Evolutionary conservation across 2,113 vertebrate genomes (phyloP).

Genomic region (rat (Rattus norvegicus)): DNA sequence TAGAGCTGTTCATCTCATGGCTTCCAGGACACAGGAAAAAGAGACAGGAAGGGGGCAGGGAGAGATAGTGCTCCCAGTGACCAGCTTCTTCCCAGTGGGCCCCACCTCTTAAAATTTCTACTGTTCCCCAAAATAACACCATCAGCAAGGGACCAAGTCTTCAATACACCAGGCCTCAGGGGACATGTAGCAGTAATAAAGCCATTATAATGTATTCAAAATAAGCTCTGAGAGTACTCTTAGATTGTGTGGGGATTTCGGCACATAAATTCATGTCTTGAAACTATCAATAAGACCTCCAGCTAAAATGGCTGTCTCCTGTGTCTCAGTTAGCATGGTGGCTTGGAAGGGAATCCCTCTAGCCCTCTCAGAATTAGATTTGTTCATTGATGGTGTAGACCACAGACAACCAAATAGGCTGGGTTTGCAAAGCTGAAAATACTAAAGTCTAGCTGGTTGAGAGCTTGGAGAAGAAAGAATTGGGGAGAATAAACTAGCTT

Average conservation of each 20-base stretch:
- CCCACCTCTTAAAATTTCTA: neutral
- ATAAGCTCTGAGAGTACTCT: neutral
- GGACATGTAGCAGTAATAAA: neutral
- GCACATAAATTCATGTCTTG: neutral
- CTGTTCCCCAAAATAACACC: neutral
- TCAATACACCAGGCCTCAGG: neutral
- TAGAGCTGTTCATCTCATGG: too few relatives aligned
- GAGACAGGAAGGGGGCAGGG: neutral
- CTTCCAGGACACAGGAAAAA: neutral
- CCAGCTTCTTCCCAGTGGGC: neutral
- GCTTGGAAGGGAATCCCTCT: neutral
- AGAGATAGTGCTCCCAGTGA: neutral
- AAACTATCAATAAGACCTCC: neutral
- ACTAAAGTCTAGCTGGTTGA: neutral
- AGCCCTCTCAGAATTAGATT: neutral
- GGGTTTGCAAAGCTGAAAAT: neutral
- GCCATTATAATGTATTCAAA: neutral
- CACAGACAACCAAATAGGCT: neutral
- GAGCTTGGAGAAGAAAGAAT: neutral
- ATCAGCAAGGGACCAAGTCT: neutral
- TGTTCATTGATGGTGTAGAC: neutral
- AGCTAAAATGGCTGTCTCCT: neutral
- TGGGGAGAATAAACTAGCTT: neutral
- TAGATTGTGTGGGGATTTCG: neutral
- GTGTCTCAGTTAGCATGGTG: neutral